Base-by-base conservation (phyloP, 2,888 invertebrate species). In the Mystacides longicornis region DNA sequence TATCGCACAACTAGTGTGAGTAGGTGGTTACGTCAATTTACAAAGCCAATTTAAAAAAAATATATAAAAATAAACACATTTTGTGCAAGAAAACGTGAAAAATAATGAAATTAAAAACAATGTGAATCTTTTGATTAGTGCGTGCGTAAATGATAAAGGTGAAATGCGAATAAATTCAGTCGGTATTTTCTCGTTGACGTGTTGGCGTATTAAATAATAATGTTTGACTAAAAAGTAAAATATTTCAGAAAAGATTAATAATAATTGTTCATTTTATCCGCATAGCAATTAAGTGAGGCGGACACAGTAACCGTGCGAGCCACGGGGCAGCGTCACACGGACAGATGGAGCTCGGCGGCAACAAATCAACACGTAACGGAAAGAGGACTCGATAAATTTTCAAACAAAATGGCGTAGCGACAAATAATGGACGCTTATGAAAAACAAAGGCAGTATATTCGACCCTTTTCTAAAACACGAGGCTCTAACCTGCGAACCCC, bases 351-450 rank as follows among this genome's bases (percentile, higher is more conserved):
- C 37, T 14, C 37, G 37, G 37, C 16, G 14, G 37, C 14, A 37
- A 37, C 37, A 37, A 37, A 37, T 37, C 37, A 37, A 37, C 37
- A 37, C 37, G 14, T 37, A 37, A 37, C 37, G 37, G 37, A 37
- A 37, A 37, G 37, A 14, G 14, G 14, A 37, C 37, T 37, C 37
- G 37, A 37, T 37, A 37, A 37, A 37, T 37, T 37, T 37, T 37
- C 37, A n/a, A 16, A 37, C 37, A 37, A 37, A 37, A 37, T 37
- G 37, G 37, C 37, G 37, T 37, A 37, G 37, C 37, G 37, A 37
- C 37, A 37, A 37, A 37, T 37, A 37, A 37, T 37, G 14, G 37
- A 14, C 37, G 14, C 16, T 37, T 37, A 37, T 37, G 37, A 37
- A 37, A 37, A 37, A 37, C 37, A 37, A 37, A 7, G 16, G 37